Evolutionary conservation across 2,113 vertebrate genomes (phyloP), one percentile per base, ranked within the genome.

Genomic region (Marmota flaviventris): DNA sequence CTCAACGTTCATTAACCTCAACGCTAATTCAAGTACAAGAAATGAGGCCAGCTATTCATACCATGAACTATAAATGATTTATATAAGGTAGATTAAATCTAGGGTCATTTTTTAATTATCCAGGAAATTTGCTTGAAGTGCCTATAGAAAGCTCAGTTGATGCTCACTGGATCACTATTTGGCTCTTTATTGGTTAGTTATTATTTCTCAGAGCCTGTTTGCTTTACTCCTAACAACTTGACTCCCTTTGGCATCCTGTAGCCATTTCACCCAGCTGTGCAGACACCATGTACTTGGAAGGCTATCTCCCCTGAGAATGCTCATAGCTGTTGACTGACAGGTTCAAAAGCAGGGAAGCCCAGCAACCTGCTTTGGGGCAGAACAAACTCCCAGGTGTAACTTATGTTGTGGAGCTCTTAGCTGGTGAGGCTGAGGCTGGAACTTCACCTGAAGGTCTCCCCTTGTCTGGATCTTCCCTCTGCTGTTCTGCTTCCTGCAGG

Each of bases 181-280:
- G 34, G 18, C 8, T 69, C 32, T 42, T 84, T 78, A 4, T 32
- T 81, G 9, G 32, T 4, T 48, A 3, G 3, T 78, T 14, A 83
- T 45, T 2, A 25, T 12, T 32, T 13, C 25, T 63, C 61, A 29
- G 4, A 0, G 48, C 65, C 45, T 29, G 25, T 10, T 2, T 6
- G 10, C 34, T 88, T 90, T 48, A 17, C 24, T 77, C n/a, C 53
- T 77, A 69, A 24, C 17, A 29, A 45, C 72, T 93, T 82, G 95
- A 90, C 65, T 16, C 58, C 27, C 1, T 45, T 65, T 56, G 85
- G 13, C 11, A 25, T 77, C 51, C 17, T 51, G 34, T 39, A 73
- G 24, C n/a, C 16, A 61, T 37, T 89, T 45, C 39, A 83, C 56
- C 25, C 34, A 81, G 37, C 16, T 39, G 34, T 39, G n/a, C 7